Evolutionary conservation across 1,140 invertebrate species (phyloP), one percentile per base, ranked within the genome.

Genomic region (Drosophila takahashii): DNA sequence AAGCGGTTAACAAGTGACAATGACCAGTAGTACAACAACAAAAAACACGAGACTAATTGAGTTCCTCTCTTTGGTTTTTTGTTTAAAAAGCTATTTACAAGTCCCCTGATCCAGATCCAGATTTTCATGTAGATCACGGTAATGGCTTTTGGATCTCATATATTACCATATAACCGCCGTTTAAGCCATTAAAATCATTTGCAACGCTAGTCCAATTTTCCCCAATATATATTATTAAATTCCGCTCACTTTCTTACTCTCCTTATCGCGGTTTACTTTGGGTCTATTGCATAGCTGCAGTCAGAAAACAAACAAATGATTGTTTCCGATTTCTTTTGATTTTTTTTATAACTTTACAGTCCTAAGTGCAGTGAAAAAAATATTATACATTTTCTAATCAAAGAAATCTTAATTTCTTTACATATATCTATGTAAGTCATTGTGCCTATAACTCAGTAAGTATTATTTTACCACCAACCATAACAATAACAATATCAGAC

Each of bases 1-100:
- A 62, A 44, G 45, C 44, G 48, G 64, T 44, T 47, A 69, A 41
- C 69, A 65, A 75, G 71, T 85, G 81, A 47, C 81, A 77, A 78
- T 81, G 76, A 67, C 67, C 32, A 15, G 29, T 56, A 53, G 41
- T 16, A 26, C 13, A 26, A 26, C 44, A 22, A 69, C 13, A 34
- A 26, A 53, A 22, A 69, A 39, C 39, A 44, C 37, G 7, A 32
- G 54, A 52, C 72, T 75, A 75, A 75, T 75, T 75, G 71, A 45
- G 57, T 58, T 66, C 64, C 64, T 51, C 27, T 74, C 22, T 22
- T 22, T 32, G 36, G 7, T 13, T 10, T 34, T n/a, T 59, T 64
- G 47, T 71, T 37, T 52, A 52, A 22, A 72, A 73, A 45, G 52
- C 52, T 47, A 45, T 60, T 56, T 56, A 61, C 44, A 44, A 36